Conservation (phyloP, 2,113 vertebrate species). For the Alexandromys fortis region DNA sequence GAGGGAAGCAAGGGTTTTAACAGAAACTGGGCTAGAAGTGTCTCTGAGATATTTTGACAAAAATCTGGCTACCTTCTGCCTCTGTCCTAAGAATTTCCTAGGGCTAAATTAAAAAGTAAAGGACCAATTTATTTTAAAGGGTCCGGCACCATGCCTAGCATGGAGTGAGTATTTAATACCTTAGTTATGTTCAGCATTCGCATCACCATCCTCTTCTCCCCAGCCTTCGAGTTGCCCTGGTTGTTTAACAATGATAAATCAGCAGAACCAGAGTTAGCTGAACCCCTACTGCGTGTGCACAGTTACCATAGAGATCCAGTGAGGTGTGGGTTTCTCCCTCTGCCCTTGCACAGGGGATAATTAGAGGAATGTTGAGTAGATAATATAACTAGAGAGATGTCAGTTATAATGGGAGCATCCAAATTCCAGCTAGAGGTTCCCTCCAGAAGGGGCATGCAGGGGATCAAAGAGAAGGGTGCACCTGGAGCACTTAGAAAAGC, state of each 20-base stretch:
- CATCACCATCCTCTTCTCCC: background rate
- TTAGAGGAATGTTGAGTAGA: background rate
- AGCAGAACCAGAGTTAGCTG: background rate
- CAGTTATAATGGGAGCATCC: background rate
- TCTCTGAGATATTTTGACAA: background rate
- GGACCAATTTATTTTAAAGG: background rate
- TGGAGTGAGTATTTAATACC: background rate
- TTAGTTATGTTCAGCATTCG: background rate
- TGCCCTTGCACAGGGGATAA: background rate
- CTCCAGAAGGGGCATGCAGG: background rate
- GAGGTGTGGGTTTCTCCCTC: background rate
- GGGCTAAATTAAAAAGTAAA: background rate
- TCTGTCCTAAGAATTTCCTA: background rate
- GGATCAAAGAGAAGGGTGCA: fast-evolving
- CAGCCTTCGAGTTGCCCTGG: background rate
- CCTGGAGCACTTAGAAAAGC: background rate
- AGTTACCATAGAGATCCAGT: background rate
- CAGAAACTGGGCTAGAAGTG: background rate
- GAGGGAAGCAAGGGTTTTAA: background rate
- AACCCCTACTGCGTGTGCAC: background rate
- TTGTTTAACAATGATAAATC: background rate
- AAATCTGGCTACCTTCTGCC: background rate
- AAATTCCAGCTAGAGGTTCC: background rate
- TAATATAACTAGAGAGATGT: background rate
- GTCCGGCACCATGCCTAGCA: background rate